A percentile compares a stretch with the other conserved stretches of the same genome.
Conservation (phyloP, 2,797 vertebrate species). For the Sparidentex hasta region DNA sequence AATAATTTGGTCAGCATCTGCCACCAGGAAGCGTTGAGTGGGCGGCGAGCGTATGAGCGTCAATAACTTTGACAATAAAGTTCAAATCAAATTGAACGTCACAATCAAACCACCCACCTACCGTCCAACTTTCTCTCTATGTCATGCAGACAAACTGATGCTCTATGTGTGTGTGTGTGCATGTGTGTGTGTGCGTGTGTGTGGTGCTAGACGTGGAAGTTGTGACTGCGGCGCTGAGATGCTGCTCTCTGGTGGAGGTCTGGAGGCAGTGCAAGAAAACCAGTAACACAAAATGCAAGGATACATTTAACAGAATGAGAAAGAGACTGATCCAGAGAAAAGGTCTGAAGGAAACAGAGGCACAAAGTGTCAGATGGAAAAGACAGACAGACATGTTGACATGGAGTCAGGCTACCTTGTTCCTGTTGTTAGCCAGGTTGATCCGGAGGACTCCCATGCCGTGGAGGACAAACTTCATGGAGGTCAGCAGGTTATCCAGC, state of each 20-base stretch:
- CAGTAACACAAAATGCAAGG: not conserved
- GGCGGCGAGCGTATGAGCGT: conserved; percentile 42
- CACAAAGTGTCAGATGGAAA: not conserved
- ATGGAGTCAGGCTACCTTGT: conserved; percentile 74
- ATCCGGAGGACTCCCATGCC: conserved; percentile 87
- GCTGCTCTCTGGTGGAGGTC: conserved; percentile 69
- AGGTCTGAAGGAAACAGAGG: not conserved
- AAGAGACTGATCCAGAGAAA: not conserved
- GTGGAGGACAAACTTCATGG: conserved; percentile 88
- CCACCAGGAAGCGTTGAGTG: conserved; percentile 55
- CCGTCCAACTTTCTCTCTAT: conserved; percentile 2
- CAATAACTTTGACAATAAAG: conserved; percentile 53
- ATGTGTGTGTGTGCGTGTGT: conserved; percentile 1
- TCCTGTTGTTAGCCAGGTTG: conserved; percentile 85
- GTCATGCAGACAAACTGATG: conserved; percentile 29
- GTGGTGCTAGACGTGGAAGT: not conserved
- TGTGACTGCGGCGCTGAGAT: conserved; percentile 19
- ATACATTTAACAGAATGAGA: not conserved
- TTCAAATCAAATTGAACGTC: conserved; percentile 63
- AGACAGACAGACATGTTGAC: not conserved
- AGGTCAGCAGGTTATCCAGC: conserved; percentile 88
- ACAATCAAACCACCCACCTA: conserved; percentile 49
- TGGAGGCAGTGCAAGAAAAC: conserved; percentile 23
- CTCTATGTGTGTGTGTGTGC: not conserved
- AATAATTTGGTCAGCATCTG: conserved; percentile 52